These are phyloP conservation scores for Panagrolaimus sp. DNA, from an alignment of 1,140 invertebrate genomes.

Conservation along the genomic window DNA sequence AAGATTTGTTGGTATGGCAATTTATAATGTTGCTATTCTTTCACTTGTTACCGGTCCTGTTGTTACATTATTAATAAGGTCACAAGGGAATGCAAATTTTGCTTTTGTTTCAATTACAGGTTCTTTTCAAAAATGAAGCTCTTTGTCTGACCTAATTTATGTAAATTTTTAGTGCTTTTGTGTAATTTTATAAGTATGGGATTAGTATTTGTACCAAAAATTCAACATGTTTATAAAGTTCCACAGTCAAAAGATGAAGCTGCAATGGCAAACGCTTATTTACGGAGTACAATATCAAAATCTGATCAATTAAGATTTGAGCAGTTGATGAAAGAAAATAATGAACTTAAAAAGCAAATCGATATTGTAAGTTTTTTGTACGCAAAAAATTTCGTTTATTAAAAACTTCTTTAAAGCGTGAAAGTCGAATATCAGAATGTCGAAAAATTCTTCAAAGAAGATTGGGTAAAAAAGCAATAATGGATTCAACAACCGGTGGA, in stretches of 20 bases:
- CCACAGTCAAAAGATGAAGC: slow-evolving; percentile 57
- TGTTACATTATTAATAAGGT: slow-evolving; percentile 88
- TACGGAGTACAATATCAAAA: slow-evolving; percentile 23
- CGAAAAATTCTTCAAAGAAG: slow-evolving; percentile 34
- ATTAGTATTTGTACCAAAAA: slow-evolving; percentile 54
- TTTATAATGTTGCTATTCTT: slow-evolving; percentile 94
- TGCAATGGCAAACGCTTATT: slow-evolving; percentile 74
- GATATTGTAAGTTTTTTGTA: slow-evolving; percentile 70
- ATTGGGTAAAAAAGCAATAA: slow-evolving; percentile 18
- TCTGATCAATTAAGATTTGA: slow-evolving; percentile 83
- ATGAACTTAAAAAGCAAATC: slow-evolving; percentile 87
- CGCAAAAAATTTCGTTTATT: too few relatives aligned
- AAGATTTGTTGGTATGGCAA: slow-evolving; percentile 94
- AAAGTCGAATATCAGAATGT: slow-evolving; percentile 47
- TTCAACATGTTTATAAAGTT: slow-evolving; percentile 46
- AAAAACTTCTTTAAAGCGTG: slow-evolving; percentile 50
- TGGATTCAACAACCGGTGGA: slow-evolving; percentile 8
- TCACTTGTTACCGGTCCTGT: slow-evolving; percentile 87
- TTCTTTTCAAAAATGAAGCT: slow-evolving; percentile 61
- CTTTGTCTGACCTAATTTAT: neutral
- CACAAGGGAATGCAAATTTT: slow-evolving; percentile 92
- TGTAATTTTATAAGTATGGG: slow-evolving; percentile 66
- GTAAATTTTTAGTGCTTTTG: slow-evolving; percentile 39
- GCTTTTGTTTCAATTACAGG: slow-evolving; percentile 91
- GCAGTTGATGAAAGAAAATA: slow-evolving; percentile 86